Base-by-base conservation (phyloP, 1,140 invertebrate species). In the Drosophila eugracilis region DNA sequence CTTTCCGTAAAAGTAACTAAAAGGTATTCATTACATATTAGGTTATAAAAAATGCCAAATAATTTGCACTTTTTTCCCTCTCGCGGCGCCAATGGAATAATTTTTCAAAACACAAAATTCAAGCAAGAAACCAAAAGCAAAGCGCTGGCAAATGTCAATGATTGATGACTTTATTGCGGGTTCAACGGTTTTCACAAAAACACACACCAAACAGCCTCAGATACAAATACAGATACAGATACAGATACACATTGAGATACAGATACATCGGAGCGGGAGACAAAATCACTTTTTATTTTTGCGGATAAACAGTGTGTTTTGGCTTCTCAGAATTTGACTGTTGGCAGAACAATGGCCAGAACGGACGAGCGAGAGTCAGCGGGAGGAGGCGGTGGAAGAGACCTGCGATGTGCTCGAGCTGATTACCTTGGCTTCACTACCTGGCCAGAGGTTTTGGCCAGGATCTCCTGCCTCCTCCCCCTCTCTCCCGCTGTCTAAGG, bases 101-200 rank as follows among this genome's bases (percentile, higher is more conserved):
- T 88, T 83, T 83, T 78, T 85, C 59, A 85, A 77, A 77, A 78
- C 59, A 63, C 69, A 17, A 30, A 73, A 49, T 58, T 53, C 30
- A 49, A 50, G n/a, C n/a, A n/a, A n/a, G n/a, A n/a, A n/a, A n/a
- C n/a, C 17, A 58, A 59, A 62, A 19, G 41, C 71, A 42, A 88
- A 78, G 75, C 58, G 63, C 69, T 88, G 70, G 88, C 88, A 90
- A 90, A 86, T 90, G 88, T 88, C 88, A 90, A 90, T 90, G 88
- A 90, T 90, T 90, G 88, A 90, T 90, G 88, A 80, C 88, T 90
- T 90, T 90, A 90, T 90, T 90, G 88, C 73, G 83, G 83, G 83
- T 88, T 88, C 83, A 88, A 83, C 78, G 84, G 75, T 88, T 88
- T 88, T 83, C 78, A 78, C 80, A 86, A 74, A 73, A 53, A 73